Evolutionary conservation across 2,888 invertebrate species (phyloP).

Genomic region (Rhamnusium bicolor): DNA sequence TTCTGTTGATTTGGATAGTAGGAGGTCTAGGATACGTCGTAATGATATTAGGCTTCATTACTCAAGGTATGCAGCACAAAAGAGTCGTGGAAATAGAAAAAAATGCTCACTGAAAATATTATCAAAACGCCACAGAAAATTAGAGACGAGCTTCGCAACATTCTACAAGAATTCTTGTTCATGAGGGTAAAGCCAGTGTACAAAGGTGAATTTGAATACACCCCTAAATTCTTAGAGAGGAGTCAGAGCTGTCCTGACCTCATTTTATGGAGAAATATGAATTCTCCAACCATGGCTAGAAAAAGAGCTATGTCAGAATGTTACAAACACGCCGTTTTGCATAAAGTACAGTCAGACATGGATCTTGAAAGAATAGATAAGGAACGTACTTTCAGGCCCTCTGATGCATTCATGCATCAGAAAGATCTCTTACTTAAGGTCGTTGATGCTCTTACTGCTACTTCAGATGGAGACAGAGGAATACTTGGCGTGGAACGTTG

Average conservation of each 20-base stretch:
- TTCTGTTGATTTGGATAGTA: conserved; percentile 90
- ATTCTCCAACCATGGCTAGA: conserved; percentile 69
- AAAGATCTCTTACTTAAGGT: conserved; percentile 84
- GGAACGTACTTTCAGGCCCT: conserved; percentile 80
- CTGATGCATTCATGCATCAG: conserved; percentile 82
- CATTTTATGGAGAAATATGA: conserved; percentile 73
- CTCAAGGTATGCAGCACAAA: conserved; percentile 84
- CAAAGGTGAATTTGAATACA: conserved; percentile 74
- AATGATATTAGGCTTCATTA: conserved; percentile 91
- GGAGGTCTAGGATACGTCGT: conserved; percentile 93
- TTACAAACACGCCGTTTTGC: conserved; percentile 66
- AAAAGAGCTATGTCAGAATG: conserved; percentile 80
- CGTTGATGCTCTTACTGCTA: conserved; percentile 81
- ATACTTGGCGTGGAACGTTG: conserved; percentile 80
- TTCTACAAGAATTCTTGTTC: conserved; percentile 81
- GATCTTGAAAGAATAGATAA: conserved; percentile 84
- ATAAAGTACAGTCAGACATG: conserved; percentile 83
- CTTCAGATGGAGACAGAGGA: conserved; percentile 71
- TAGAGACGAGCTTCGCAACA: conserved; percentile 70
- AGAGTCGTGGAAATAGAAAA: conserved; percentile 82
- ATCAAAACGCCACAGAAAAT: conserved; percentile 86
- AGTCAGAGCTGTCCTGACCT: conserved; percentile 84
- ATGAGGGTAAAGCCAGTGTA: conserved; percentile 85
- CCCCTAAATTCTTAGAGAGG: conserved; percentile 70
- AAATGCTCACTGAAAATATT: conserved; percentile 83